Evolutionary conservation across 2,797 vertebrate genomes (phyloP).

Genomic region (Malurus splendens): DNA sequence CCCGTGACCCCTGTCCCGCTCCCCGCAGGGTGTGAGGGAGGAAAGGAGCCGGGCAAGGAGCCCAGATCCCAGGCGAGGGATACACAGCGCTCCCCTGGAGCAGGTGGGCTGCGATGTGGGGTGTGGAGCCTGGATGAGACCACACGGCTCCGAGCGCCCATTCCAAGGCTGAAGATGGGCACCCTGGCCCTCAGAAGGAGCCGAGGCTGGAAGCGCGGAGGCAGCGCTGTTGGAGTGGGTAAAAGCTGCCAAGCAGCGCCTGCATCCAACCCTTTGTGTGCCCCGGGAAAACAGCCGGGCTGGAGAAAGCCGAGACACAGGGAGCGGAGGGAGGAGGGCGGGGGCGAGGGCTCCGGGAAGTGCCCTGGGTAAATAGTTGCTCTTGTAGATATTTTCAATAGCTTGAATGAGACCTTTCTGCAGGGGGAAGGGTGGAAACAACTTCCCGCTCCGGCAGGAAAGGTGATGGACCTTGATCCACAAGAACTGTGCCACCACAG

Average conservation of each 20-base stretch:
- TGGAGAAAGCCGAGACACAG: not conserved
- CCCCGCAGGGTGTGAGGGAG: not conserved
- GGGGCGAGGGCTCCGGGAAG: not conserved
- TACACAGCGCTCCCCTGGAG: not conserved
- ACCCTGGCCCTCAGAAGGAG: accelerated
- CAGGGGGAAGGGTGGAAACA: conserved; percentile 22
- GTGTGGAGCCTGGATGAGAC: accelerated
- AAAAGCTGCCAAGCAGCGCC: not conserved
- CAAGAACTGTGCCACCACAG: not conserved
- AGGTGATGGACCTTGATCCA: not conserved
- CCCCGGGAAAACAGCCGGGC: not conserved
- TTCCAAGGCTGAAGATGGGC: not conserved
- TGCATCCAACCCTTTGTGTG: not conserved
- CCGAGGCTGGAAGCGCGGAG: not conserved
- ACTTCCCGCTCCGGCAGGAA: not conserved
- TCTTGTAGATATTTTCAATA: not conserved
- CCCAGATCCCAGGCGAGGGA: not conserved
- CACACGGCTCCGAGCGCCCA: not conserved
- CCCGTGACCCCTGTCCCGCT: not conserved
- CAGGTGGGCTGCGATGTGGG: not conserved
- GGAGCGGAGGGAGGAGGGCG: not conserved
- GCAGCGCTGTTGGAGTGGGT: not conserved
- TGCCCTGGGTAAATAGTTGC: conserved; percentile 39
- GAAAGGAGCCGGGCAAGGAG: not conserved
- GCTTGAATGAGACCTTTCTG: conserved; percentile 6